Percentiles rank a stretch among this genome's conserved stretches.
phyloP scores from a whole-genome alignment of 2,797 vertebrate species.

The Ptychobarbus kaznakovi region DNA sequence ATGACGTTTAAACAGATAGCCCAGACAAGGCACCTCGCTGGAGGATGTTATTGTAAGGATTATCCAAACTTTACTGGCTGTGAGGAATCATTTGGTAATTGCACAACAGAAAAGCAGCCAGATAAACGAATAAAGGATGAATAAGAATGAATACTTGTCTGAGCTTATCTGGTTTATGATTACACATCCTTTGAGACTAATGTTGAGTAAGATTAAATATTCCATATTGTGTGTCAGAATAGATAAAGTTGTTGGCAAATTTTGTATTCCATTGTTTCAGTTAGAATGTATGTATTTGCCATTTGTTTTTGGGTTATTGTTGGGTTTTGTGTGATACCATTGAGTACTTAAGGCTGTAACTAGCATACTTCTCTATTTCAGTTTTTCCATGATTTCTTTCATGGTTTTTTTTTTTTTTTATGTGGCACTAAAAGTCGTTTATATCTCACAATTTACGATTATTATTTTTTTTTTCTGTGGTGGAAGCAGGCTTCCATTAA shows the following conservation, averaged over 20 bases:
- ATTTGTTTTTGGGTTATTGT: too few species aligned
- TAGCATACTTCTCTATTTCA: background rate
- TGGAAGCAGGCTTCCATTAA: too few species aligned
- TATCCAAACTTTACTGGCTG: background rate
- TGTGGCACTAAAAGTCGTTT: too few species aligned
- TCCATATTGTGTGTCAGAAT: background rate
- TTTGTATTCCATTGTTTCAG: background rate
- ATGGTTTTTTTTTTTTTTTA: too few species aligned
- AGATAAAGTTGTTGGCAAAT: background rate
- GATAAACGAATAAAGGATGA: slow-evolving; percentile 24
- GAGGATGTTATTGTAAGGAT: slow-evolving; percentile 20
- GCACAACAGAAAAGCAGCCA: background rate
- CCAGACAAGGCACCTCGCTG: background rate
- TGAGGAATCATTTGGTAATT: background rate
- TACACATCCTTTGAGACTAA: background rate
- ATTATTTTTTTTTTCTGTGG: too few species aligned
- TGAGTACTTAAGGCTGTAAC: background rate
- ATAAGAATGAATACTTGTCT: slow-evolving; percentile 1
- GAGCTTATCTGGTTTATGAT: background rate
- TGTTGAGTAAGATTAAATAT: background rate
- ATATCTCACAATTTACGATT: too few species aligned
- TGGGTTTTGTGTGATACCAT: background rate
- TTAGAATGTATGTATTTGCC: too few species aligned
- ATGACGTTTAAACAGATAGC: slow-evolving; percentile 3
- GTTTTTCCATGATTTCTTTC: background rate